Conservation (phyloP, 1,140 invertebrate genomes). For the Pseudachorutes palmiensis region DNA sequence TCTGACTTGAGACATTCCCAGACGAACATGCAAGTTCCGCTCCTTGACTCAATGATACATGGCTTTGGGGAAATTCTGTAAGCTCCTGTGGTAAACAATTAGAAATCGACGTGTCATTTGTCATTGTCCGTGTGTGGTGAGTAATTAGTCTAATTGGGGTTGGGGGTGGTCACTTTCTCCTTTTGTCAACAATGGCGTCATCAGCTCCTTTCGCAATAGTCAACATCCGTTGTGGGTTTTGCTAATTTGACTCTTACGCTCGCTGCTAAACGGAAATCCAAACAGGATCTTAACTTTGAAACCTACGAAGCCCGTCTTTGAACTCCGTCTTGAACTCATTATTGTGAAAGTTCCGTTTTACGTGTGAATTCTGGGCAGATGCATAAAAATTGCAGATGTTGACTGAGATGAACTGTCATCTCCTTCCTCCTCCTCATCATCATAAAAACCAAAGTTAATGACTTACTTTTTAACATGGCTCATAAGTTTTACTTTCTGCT, state of each 20-base stretch:
- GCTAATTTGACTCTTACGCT: no score
- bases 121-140: not conserved
- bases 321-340: not conserved
- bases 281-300: not conserved
- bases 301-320: not conserved
- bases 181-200: no score
- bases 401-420: not conserved
- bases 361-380: not conserved
- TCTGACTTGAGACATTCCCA: constrained; percentile 88
- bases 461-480: not conserved
- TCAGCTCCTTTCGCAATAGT: no score
- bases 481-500: constrained; percentile 14
- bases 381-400: not conserved
- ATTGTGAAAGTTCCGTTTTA: constrained; percentile 3
- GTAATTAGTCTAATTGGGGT: not conserved
- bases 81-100: not conserved
- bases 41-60: not conserved
- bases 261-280: not conserved
- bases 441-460: not conserved
- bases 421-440: not conserved
- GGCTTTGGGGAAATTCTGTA: constrained; percentile 3
- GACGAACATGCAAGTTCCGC: constrained; percentile 88
- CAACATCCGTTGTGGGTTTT: no score
- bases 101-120: not conserved
- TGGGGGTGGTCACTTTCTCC: constrained; percentile 2